Base-by-base conservation (phyloP, 2,113 vertebrate genomes). In the Alosa alosa region DNA sequence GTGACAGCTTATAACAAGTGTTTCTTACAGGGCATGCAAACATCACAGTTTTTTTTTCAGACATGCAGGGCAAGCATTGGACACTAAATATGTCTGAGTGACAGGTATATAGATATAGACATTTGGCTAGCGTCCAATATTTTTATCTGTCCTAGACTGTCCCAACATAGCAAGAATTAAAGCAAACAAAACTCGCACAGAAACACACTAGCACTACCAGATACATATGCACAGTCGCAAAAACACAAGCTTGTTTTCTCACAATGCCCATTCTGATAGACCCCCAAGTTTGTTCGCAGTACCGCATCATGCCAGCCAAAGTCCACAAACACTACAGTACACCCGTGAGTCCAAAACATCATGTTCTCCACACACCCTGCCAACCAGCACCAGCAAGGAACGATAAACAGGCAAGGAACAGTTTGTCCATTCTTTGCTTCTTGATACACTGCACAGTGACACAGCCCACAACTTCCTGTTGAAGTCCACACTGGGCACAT, bases 401-500 rank as follows among this genome's bases (percentile, higher is more conserved):
- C n/a, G 47, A 81, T 75, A 39, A 49, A 81, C 84, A 85, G 8
- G 49, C 50, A 17, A 72, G 75, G 87, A 88, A 91, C 86, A 89
- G 22, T 87, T 85, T 88, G 88, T 88, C 81, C 87, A 85, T 0
- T 83, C 50, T 11, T 25, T 72, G 50, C 25, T 72, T 20, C 82
- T 47, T 44, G 9, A 41, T 72, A 57, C 81, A 82, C 18, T 81
- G 46, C 82, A 87, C 13, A 86, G 55, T 84, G 50, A 86, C 82
- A 60, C 20, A 60, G 55, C 55, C 22, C 7, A 49, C 50, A 15
- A 3, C 50, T 52, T 10, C 50, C 10, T 52, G 50, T 52, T 52
- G 2, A 17, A 13, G 15, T 15, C 18, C 55, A 60, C 55, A 22
- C 18, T 60, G 20, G 18, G 20, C 6, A 60, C 55, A 60, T 20